phyloP scores from a whole-genome alignment of 2,113 vertebrate species.

The Syrrhaptes paradoxus region DNA sequence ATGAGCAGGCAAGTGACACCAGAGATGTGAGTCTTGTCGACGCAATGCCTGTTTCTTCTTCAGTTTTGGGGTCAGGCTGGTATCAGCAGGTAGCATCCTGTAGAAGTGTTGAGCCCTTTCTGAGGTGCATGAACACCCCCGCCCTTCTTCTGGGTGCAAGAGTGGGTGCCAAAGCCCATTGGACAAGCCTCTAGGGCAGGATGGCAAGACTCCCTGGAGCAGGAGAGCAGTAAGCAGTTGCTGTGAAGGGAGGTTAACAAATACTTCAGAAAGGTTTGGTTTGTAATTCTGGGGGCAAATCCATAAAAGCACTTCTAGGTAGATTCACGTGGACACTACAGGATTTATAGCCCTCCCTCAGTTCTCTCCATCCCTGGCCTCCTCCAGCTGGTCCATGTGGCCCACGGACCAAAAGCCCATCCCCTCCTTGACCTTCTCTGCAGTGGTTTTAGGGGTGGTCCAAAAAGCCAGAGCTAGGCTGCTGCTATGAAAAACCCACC shows the following conservation, averaged over 20 bases:
- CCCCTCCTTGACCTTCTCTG: neutral
- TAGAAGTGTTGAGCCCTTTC: too few relatives aligned
- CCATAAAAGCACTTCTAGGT: neutral
- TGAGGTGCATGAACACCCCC: too few relatives aligned
- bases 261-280: neutral
- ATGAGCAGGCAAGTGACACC: too few relatives aligned
- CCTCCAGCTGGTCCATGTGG: neutral
- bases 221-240: too few relatives aligned
- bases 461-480: neutral
- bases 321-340: neutral
- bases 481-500: neutral
- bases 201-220: too few relatives aligned
- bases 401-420: neutral
- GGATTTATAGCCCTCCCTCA: neutral
- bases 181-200: too few relatives aligned
- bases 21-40: too few relatives aligned
- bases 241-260: neutral
- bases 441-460: neutral
- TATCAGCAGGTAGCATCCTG: too few relatives aligned
- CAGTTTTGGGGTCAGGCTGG: too few relatives aligned
- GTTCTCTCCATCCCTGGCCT: neutral
- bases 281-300: neutral
- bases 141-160: too few relatives aligned
- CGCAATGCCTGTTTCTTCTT: too few relatives aligned
- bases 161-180: too few relatives aligned